phyloP scores from a whole-genome alignment of 2,797 vertebrate genomes.

The Catamblyrhynchus diadema region DNA sequence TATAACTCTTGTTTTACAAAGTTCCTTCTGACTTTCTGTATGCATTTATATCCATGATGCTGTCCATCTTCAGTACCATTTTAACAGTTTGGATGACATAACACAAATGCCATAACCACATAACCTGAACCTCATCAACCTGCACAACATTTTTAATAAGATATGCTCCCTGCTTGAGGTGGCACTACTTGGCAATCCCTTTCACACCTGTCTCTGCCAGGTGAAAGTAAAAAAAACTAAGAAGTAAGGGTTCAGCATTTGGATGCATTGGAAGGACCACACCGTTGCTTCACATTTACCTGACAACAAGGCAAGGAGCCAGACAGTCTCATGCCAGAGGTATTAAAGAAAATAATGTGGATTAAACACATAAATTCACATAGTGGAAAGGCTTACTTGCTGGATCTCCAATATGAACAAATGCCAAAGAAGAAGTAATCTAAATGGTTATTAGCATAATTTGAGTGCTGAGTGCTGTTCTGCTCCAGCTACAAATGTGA shows the following conservation, averaged over 20 bases:
- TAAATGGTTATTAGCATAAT: conserved; percentile 63
- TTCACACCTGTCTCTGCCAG: neutral
- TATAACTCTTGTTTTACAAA: neutral
- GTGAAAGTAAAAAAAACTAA: neutral
- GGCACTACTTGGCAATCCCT: neutral
- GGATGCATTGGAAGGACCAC: neutral
- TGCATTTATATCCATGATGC: neutral
- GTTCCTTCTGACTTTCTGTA: neutral
- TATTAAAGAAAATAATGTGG: conserved; percentile 25
- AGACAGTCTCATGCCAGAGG: neutral
- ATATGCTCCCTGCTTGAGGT: neutral
- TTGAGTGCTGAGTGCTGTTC: conserved; percentile 54
- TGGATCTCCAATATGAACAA: conserved; percentile 43
- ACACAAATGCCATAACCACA: neutral
- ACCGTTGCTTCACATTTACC: neutral
- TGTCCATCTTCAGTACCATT: neutral
- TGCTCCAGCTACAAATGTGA: conserved; percentile 69
- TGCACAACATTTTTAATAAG: neutral
- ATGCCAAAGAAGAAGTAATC: conserved; percentile 41
- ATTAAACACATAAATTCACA: conserved; percentile 34
- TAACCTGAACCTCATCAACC: neutral
- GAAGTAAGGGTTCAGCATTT: neutral
- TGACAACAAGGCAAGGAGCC: neutral
- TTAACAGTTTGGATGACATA: neutral
- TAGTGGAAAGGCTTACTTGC: neutral